Percentiles rank a stretch among this genome's conserved stretches.
These are phyloP conservation scores for Centropus bengalensis DNA, from an alignment of 2,113 vertebrate genomes.

Conservation along the genomic window DNA sequence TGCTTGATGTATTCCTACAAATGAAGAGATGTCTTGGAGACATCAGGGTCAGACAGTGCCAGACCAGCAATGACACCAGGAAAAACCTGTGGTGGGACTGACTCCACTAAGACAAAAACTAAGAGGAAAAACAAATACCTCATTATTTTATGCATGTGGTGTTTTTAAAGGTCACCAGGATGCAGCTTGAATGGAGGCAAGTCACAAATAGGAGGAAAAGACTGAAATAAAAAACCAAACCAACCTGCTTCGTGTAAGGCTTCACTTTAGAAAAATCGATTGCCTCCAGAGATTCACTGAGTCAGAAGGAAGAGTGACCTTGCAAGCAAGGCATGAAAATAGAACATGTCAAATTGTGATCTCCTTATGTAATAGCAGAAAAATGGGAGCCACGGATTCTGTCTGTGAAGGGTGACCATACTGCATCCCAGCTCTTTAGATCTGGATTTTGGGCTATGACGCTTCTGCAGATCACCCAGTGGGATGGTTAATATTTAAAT, in stretches of 20 bases:
- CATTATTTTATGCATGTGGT: fast-evolving
- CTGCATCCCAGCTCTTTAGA: not conserved
- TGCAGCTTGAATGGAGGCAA: not conserved
- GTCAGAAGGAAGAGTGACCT: constrained; percentile 12
- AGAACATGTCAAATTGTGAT: fast-evolving
- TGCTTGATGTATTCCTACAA: not conserved
- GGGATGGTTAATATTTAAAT: not conserved
- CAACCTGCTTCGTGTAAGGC: not conserved
- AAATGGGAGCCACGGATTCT: not conserved
- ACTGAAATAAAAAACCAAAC: not conserved
- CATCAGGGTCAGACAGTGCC: not conserved
- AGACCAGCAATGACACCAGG: not conserved
- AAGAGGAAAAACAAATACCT: not conserved
- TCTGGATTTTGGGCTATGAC: not conserved
- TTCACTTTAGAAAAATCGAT: constrained; percentile 47
- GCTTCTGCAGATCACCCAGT: not conserved
- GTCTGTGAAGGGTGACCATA: not conserved
- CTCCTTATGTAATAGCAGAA: not conserved
- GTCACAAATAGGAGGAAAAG: not conserved
- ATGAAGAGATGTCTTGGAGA: not conserved
- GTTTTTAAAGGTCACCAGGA: not conserved
- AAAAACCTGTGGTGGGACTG: not conserved
- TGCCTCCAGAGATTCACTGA: not conserved
- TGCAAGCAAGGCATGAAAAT: not conserved
- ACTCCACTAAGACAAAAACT: not conserved